Percentiles rank a stretch among this genome's conserved stretches.
Conservation (phyloP, 2,113 vertebrate genomes). For the Psittacula cyanocephala region DNA sequence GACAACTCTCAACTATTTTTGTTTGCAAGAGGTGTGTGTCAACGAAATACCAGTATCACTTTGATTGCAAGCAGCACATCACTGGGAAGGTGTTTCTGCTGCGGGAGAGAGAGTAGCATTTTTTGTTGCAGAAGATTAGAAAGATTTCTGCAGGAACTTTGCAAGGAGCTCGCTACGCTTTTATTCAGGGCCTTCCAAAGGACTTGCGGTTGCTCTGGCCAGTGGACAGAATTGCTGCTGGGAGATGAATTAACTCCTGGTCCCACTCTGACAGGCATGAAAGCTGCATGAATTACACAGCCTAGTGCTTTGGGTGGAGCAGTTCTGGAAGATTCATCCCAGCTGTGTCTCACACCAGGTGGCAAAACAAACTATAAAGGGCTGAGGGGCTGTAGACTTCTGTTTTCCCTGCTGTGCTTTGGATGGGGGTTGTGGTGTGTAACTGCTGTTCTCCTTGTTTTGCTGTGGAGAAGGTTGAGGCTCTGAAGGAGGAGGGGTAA, state of each 20-base stretch:
- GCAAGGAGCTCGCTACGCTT: neutral
- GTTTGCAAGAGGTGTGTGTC: neutral
- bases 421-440: neutral
- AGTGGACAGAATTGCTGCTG: neutral
- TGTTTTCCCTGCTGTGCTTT: neutral
- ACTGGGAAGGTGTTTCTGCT: neutral
- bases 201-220: neutral
- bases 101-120: neutral
- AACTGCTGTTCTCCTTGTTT: neutral
- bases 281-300: neutral
- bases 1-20: neutral
- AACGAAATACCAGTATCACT: neutral
- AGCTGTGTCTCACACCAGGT: conserved; percentile 26
- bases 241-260: neutral
- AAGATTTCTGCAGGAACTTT: neutral
- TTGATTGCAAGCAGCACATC: neutral
- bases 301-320: neutral
- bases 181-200: neutral
- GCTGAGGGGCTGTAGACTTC: neutral
- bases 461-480: neutral
- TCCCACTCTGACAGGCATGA: neutral
- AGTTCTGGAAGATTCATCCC: neutral
- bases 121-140: neutral
- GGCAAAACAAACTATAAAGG: conserved; percentile 24
- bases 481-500: neutral